A percentile compares a stretch with the other conserved stretches of the same genome.
These are phyloP conservation scores for Heliconius nattereri DNA, from an alignment of 1,140 invertebrate species.

Conservation along the genomic window DNA sequence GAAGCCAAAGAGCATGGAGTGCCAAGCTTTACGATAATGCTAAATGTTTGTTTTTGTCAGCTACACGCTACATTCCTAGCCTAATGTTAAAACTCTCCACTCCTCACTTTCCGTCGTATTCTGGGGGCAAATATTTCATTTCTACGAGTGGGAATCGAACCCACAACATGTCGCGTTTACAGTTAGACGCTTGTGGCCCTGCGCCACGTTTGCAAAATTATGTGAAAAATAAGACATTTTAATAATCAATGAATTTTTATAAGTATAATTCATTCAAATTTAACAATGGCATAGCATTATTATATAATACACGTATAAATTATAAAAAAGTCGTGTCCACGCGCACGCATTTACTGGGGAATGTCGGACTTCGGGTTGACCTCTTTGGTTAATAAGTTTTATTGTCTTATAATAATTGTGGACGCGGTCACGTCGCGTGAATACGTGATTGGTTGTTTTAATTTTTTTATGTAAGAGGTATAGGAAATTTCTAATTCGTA, in stretches of 20 bases:
- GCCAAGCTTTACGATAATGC: too few relatives aligned
- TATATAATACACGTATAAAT: conserved; percentile 2
- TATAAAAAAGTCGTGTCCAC: conserved; percentile 57
- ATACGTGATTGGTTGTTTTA: conserved; percentile 50
- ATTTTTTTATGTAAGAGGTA: not conserved
- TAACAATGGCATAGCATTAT: not conserved
- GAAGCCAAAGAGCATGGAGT: too few relatives aligned
- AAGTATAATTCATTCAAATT: not conserved
- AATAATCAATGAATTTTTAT: not conserved
- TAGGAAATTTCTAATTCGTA: not conserved
- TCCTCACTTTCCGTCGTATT: not conserved
- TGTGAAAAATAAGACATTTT: not conserved
- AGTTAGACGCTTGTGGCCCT: not conserved
- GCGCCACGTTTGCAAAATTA: not conserved
- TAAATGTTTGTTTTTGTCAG: too few relatives aligned
- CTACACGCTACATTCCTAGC: not conserved
- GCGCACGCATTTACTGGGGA: conserved; percentile 39
- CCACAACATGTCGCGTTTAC: not conserved
- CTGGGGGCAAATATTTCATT: not conserved
- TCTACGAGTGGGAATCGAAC: not conserved
- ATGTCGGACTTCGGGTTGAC: not conserved
- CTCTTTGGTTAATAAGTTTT: conserved; percentile 52
- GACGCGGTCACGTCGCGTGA: conserved; percentile 57
- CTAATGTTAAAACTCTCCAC: not conserved
- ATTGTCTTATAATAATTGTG: conserved; percentile 50